Evolutionary conservation across 2,113 vertebrate species (phyloP), one percentile per base, ranked within the genome.

Genomic region (Chloropsis hardwickii): DNA sequence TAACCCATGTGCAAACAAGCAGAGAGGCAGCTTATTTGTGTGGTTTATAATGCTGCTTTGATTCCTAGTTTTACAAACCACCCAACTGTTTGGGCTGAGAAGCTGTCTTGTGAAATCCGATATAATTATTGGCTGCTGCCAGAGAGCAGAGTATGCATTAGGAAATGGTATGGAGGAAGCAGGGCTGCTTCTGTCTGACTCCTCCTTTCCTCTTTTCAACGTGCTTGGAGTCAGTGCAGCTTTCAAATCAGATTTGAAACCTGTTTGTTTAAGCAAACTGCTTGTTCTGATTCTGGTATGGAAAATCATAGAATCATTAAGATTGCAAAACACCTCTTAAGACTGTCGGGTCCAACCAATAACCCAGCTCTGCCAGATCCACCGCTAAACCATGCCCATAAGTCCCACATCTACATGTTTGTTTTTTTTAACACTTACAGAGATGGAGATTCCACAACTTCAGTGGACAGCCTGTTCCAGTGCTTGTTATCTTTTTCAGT

Each of bases 291-390:
- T 39, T 47, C 18, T 51, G 31, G 9, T 65, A 15, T 4, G 48
- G 40, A 47, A 73, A 84, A 77, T 40, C 22, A 69, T 7, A 56
- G 40, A 42, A 24, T 56, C 14, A 33, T 42, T 70, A 56, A 20
- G 35, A 17, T 13, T 48, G 40, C 14, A 48, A 83, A 83, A 48
- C 5, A 16, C 3, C 11, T 45, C 24, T 37, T 47, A 25, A 10
- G 53, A n/a, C 6, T 0, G 0, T 28, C 0, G 0, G 18, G 35
- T 37, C 42, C 56, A 42, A 20, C 25, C 14, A 14, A 20, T 54
- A 56, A 70, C 21, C 10, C 37, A 44, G 37, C 31, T 37, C 35
- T 56, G 35, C 18, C 35, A 33, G 6, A 50, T 70, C 15, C 18
- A 21, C 31, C 19, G 24, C 42, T 37, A 56, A 69, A 20, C 18